Conservation (phyloP, 2,888 invertebrate genomes). For the Apodemia zela region DNA sequence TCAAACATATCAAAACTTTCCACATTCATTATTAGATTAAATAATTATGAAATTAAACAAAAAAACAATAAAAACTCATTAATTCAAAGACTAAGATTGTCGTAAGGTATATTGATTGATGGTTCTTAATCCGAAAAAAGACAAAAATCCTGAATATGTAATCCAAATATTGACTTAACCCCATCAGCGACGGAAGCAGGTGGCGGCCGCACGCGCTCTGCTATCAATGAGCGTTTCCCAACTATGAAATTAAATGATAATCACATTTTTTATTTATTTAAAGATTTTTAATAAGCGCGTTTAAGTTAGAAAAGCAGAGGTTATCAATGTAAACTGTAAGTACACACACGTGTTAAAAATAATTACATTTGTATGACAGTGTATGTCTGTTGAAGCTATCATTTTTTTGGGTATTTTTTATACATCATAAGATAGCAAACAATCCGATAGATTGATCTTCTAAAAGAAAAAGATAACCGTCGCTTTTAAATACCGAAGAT, state of each 20-base stretch:
- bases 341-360: not conserved
- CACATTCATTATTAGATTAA: no score
- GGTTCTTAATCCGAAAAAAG: slow-evolving; percentile 39
- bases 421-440: no score
- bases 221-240: slow-evolving; percentile 69
- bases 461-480: no score
- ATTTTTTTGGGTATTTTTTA: no score
- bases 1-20: no score
- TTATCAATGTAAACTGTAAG: slow-evolving; percentile 35
- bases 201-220: slow-evolving; percentile 64
- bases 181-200: slow-evolving; percentile 77
- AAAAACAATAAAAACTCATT: not conserved
- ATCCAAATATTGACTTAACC: slow-evolving; percentile 79
- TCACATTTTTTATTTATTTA: slow-evolving; percentile 70
- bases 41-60: no score
- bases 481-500: no score
- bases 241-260: slow-evolving; percentile 81
- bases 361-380: no score
- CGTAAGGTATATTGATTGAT: slow-evolving; percentile 15
- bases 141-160: slow-evolving; percentile 57
- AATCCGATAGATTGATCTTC: no score
- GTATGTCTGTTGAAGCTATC: no score
- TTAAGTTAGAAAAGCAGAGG: slow-evolving; percentile 47
- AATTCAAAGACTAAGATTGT: not conserved
- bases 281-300: slow-evolving; percentile 66